Percentiles rank a stretch among this genome's conserved stretches.
Conservation (phyloP, 2,888 invertebrate species). For the Hypomecis punctinalis region DNA sequence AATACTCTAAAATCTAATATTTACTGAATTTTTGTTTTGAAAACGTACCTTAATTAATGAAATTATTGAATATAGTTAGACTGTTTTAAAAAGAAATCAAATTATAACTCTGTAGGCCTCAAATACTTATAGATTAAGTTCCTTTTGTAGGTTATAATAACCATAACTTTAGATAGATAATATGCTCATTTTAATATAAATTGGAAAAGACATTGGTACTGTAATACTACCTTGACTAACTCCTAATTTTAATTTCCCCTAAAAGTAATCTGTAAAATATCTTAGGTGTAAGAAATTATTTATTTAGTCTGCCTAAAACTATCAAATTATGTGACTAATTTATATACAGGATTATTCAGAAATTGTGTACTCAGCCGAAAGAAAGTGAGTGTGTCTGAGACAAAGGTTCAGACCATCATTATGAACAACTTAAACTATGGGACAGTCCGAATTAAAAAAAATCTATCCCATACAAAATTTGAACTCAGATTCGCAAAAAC, state of each 20-base stretch:
- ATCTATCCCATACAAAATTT: no score
- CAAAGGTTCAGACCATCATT: no score
- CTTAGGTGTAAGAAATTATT: neutral
- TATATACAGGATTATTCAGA: no score
- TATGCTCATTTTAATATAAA: slow-evolving; percentile 32
- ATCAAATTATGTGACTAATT: neutral
- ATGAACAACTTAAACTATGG: no score
- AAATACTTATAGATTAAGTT: slow-evolving; percentile 30
- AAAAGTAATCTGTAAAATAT: neutral
- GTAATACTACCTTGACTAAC: slow-evolving; percentile 21
- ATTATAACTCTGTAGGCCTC: slow-evolving; percentile 22
- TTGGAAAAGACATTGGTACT: slow-evolving; percentile 47
- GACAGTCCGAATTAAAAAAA: no score
- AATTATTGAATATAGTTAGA: slow-evolving; percentile 26
- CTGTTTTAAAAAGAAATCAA: slow-evolving; percentile 28
- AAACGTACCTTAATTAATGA: slow-evolving; percentile 1
- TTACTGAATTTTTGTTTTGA: no score
- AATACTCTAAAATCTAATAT: no score
- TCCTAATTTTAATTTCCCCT: slow-evolving; percentile 1
- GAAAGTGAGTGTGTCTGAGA: no score
- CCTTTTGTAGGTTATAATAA: slow-evolving; percentile 6
- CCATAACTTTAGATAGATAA: neutral
- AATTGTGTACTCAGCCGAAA: no score
- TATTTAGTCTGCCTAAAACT: slow-evolving; percentile 12
- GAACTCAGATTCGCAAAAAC: no score